Percentiles rank a stretch among this genome's conserved stretches.
These are phyloP conservation scores for Calonectris borealis DNA, from an alignment of 2,113 vertebrate species.

Conservation along the genomic window DNA sequence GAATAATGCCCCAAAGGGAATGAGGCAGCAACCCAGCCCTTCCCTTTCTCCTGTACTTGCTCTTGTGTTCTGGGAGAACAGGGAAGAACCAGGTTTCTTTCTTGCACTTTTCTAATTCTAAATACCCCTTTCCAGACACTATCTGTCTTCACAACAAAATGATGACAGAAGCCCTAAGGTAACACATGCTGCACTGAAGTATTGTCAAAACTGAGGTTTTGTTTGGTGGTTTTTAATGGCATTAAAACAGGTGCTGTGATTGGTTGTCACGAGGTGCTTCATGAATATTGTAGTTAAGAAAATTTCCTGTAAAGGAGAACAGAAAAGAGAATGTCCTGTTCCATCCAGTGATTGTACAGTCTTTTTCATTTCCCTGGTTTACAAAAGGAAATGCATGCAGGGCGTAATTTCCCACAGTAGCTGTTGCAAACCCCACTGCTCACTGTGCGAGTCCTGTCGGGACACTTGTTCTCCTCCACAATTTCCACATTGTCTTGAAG, in stretches of 20 bases:
- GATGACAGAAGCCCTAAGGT: not conserved
- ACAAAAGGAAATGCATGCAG: not conserved
- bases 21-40: not conserved
- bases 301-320: not conserved
- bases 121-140: not conserved
- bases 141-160: not conserved
- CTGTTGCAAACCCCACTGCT: not conserved
- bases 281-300: not conserved
- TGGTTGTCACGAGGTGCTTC: accelerated
- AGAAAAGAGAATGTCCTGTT: not conserved
- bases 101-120: not conserved
- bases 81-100: not conserved
- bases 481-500: not conserved
- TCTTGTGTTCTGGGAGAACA: not conserved
- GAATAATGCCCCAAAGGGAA: not conserved
- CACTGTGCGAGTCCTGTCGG: not conserved
- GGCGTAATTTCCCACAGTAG: not conserved
- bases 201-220: not conserved
- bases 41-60: not conserved
- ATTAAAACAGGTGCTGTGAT: not conserved
- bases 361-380: not conserved
- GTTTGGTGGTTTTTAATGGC: not conserved
- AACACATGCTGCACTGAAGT: not conserved
- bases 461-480: not conserved
- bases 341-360: not conserved